Evolutionary conservation across 2,113 vertebrate species (phyloP).

Genomic region (Setophaga kirtlandii): DNA sequence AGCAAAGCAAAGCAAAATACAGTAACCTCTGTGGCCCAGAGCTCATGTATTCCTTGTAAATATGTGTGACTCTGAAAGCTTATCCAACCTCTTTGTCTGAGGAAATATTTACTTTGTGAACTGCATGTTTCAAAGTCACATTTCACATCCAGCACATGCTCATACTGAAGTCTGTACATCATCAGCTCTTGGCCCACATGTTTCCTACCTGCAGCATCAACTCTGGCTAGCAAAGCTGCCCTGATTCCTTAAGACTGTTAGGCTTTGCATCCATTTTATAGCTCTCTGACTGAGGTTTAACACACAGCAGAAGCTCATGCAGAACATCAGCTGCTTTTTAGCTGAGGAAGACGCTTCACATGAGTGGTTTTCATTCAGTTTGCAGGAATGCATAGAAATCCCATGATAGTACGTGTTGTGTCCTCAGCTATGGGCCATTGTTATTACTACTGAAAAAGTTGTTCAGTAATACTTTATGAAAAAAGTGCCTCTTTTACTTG

Average conservation of each 20-base stretch:
- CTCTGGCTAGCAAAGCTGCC: neutral
- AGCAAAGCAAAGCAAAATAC: neutral
- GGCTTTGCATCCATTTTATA: neutral
- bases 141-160: neutral
- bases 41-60: neutral
- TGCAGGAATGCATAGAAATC: neutral
- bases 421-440: neutral
- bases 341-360: rapidly evolving
- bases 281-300: neutral
- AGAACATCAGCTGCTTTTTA: neutral
- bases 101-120: neutral
- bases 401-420: neutral
- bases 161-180: neutral
- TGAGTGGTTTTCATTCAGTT: neutral
- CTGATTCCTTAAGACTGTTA: neutral
- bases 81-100: neutral
- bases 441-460: neutral
- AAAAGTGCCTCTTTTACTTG: neutral
- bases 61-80: neutral
- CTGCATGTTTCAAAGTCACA: neutral
- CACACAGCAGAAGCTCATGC: neutral
- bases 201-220: rapidly evolving
- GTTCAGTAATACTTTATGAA: neutral
- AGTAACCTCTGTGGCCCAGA: neutral
- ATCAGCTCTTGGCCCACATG: neutral